Evolutionary conservation across 2,888 invertebrate species (phyloP), one percentile per base, ranked within the genome.

Genomic region (Cantharis flavilabris): DNA sequence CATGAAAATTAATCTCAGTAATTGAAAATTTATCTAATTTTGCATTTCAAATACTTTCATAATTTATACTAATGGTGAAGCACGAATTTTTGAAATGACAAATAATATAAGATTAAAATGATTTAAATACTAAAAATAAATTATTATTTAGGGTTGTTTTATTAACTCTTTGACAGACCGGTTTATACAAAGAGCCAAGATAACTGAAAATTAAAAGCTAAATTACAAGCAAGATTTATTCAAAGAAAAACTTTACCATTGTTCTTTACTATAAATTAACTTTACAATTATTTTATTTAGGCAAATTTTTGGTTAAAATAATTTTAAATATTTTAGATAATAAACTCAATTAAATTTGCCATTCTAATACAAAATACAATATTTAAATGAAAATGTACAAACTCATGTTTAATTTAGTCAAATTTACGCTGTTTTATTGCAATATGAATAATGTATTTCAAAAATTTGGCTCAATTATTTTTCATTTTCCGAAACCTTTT

Each of bases 161-260:
- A 75, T 75, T 71, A 75, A 62, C 71, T 71, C 71, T 71, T 75
- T 75, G 75, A 71, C 75, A 72, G 26, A 20, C 67, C 62, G 65
- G 69, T 71, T 75, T 75, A 75, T 71, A 71, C 67, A 75, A 33
- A 70, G 30, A 49, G 62, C 71, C 70, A 75, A 75, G 75, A 75
- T 70, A 75, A 75, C 64, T 67, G 70, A 75, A 75, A 75, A 75
- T 75, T 75, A 75, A 64, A 75, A 70, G 70, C 49, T 65, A 75
- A 71, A 75, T 75, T 71, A 75, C 65, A 71, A 70, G 18, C 20
- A 71, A 75, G 69, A 70, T 71, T 69, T 73, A 26, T 23, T 73
- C 63, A 65, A 71, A 75, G 75, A 62, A 63, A n/a, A 74, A 70
- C 69, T 73, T 73, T 73, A 69, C 69, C 69, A 73, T 64, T 70